These are phyloP conservation scores for Gavia stellata DNA, from an alignment of 2,113 vertebrate genomes.

Conservation along the genomic window DNA sequence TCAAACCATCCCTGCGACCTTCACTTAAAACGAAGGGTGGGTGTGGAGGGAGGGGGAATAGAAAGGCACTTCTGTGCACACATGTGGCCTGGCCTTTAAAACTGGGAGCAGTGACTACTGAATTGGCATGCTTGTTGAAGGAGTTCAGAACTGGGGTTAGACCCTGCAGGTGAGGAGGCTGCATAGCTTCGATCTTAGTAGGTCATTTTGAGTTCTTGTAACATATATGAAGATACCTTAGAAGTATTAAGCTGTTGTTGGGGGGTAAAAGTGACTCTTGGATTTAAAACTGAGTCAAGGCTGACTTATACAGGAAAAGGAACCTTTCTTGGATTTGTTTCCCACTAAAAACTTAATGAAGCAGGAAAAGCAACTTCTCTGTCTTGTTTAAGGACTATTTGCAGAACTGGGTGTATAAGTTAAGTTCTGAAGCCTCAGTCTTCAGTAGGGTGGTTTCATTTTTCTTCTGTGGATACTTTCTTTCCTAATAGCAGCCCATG, in stretches of 20 bases:
- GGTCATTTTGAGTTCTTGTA: not conserved
- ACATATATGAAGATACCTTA: not conserved
- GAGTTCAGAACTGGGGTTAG: not conserved
- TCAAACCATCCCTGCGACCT: rapidly evolving
- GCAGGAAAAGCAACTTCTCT: not conserved
- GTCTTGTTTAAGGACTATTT: not conserved
- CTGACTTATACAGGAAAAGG: not conserved
- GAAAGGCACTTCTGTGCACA: not conserved
- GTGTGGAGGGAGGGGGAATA: not conserved
- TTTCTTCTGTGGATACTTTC: not conserved
- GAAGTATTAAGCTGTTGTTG: not conserved
- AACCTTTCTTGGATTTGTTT: not conserved
- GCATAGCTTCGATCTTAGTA: not conserved
- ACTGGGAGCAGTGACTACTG: not conserved
- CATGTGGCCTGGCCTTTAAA: not conserved
- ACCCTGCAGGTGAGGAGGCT: not conserved
- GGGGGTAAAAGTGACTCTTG: not conserved
- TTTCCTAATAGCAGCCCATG: not conserved
- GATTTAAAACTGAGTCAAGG: not conserved
- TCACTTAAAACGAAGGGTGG: not conserved
- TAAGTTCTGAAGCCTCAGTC: not conserved
- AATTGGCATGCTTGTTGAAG: not conserved
- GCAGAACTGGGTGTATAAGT: not conserved
- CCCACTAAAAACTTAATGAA: not conserved
- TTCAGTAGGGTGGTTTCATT: not conserved